phyloP scores from a whole-genome alignment of 2,113 vertebrate genomes.

The Plotosus lineatus region DNA sequence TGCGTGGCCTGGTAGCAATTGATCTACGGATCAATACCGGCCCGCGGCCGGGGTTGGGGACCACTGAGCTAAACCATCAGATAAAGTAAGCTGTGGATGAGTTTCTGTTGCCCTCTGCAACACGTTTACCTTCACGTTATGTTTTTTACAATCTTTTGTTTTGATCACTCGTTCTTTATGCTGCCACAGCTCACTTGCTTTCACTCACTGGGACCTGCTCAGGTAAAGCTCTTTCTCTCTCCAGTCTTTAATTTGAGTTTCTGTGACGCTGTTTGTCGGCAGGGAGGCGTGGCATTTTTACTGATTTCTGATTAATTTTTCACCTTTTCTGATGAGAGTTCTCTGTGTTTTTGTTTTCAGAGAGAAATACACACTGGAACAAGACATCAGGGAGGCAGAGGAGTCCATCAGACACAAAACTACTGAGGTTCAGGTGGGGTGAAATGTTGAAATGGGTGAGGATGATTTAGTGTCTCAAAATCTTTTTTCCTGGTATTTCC shows the following conservation, averaged over 20 bases:
- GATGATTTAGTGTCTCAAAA: not conserved
- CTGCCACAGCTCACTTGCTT: conserved; percentile 72
- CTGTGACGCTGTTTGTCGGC: conserved; percentile 31
- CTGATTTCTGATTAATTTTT: not conserved
- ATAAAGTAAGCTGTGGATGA: conserved; percentile 19
- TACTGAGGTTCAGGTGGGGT: conserved; percentile 87
- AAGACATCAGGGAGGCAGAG: conserved; percentile 94
- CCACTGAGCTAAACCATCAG: conserved; percentile 15
- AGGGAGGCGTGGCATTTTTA: not conserved
- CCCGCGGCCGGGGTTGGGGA: no score
- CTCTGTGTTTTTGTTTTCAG: conserved; percentile 64
- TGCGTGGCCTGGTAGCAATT: no score
- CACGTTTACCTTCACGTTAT: conserved; percentile 54
- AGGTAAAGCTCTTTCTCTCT: conserved; percentile 61
- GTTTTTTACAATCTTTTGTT: conserved; percentile 68
- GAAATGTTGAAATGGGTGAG: conserved; percentile 25
- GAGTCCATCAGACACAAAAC: conserved; percentile 91
- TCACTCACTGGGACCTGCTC: conserved; percentile 71
- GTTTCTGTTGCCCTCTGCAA: conserved; percentile 17
- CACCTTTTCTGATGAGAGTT: not conserved
- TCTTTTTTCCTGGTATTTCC: not conserved
- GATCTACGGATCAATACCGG: no score
- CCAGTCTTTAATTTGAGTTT: conserved; percentile 30
- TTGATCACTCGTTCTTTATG: conserved; percentile 69
- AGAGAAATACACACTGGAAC: conserved; percentile 92